Conservation (phyloP, 2,888 invertebrate species). For the Drosophila monieri region DNA sequence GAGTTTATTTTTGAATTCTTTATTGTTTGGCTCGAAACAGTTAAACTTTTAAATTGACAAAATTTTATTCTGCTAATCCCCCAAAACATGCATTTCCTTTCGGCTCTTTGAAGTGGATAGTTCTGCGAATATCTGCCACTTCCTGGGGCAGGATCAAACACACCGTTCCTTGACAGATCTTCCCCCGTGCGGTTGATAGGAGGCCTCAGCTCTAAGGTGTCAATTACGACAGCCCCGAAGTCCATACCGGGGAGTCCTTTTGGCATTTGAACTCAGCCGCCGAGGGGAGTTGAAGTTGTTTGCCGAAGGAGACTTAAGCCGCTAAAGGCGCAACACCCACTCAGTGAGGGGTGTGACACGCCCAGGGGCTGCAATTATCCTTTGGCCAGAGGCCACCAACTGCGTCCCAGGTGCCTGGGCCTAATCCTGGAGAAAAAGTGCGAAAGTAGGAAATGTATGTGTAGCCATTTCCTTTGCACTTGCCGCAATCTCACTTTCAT, state of each 20-base stretch:
- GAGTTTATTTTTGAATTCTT: slow-evolving; percentile 4
- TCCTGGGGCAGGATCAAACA: slow-evolving; percentile 35
- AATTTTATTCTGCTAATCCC: slow-evolving; percentile 1
- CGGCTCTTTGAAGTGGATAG: slow-evolving; percentile 2
- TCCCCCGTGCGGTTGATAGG: slow-evolving; percentile 40
- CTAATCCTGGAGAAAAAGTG: slow-evolving; percentile 45
- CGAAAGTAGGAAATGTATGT: slow-evolving; percentile 56
- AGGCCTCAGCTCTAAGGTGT: slow-evolving; percentile 51
- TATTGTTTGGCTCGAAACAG: background rate
- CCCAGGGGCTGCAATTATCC: slow-evolving; percentile 61
- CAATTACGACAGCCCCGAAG: slow-evolving; percentile 59
- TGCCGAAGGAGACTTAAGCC: slow-evolving; percentile 56
- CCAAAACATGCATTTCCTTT: background rate
- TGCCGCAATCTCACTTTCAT: slow-evolving; percentile 73
- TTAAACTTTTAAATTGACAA: no score
- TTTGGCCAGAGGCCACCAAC: slow-evolving; percentile 49
- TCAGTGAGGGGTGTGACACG: slow-evolving; percentile 44
- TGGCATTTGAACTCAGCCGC: slow-evolving; percentile 50
- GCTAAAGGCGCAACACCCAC: slow-evolving; percentile 76
- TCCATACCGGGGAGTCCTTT: slow-evolving; percentile 3
- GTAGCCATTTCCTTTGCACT: slow-evolving; percentile 17
- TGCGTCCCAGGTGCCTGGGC: slow-evolving; percentile 63
- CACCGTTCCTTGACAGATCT: slow-evolving; percentile 35
- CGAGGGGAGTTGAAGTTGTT: slow-evolving; percentile 53
- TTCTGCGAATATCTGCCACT: slow-evolving; percentile 22